Base-by-base conservation (phyloP, 2,888 invertebrate species). In the Cosmia pyralina region DNA sequence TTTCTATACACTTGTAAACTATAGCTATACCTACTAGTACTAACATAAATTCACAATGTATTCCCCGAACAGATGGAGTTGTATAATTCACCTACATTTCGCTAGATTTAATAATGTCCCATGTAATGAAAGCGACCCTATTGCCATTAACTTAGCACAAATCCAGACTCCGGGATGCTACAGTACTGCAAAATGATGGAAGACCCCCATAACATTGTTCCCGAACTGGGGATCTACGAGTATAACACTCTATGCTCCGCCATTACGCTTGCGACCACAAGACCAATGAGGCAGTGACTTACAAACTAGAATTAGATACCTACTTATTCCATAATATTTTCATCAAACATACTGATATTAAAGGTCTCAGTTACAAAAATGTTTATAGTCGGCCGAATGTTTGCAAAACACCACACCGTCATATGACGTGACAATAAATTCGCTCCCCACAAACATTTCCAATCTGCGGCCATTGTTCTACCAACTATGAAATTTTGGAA, bases 391-490 rank as follows among this genome's bases (percentile, higher is more conserved):
- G 75, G 75, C 60, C 48, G 19, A 79, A 83, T 89, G 87, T 88
- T 90, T 85, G 85, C 88, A 86, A 89, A 90, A 89, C 87, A 87
- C 67, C 69, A 72, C 72, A 58, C 73, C 66, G 82, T 83, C 84
- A 79, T 83, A 81, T 78, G 80, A 77, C 75, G 75, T 82, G 83
- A 87, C 85, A 86, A 86, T 89, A 87, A 87, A 87, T 89, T 87
- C 63, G 75, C 77, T 87, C 88, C 88, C 85, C 88, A 87, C 85
- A 89, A 87, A 81, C 85, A 87, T 85, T 85, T 73, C 75, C 82
- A 80, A 88, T 86, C 82, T 77, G 64, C 46, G 66, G 60, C 85
- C 68, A 89, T 91, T 91, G 90, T 91, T 90, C 84, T 84, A 66
- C 55, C 72, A 76, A 76, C 81, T 88, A 85, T 84, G 75, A 86